Conservation (phyloP, 2,797 vertebrate genomes). For the Megaceryle alcyon region DNA sequence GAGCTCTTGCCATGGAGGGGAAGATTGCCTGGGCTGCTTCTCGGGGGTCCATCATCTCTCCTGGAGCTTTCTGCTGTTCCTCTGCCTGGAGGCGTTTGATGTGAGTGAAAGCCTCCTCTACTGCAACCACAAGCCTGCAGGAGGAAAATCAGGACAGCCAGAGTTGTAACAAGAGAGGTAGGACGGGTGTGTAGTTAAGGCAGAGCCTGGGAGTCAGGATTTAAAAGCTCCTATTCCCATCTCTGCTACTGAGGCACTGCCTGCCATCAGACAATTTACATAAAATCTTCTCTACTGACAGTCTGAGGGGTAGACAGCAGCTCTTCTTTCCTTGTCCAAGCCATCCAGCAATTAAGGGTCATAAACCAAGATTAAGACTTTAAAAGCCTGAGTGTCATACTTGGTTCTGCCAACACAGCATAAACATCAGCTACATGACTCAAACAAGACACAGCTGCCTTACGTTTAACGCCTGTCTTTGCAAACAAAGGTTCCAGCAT, state of each 20-base stretch:
- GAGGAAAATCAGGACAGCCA: not conserved
- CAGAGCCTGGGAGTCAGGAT: not conserved
- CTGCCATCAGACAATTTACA: not conserved
- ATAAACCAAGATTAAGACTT: not conserved
- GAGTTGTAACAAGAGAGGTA: not conserved
- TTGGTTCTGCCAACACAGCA: conserved; percentile 5
- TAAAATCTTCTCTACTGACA: not conserved
- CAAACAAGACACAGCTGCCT: conserved; percentile 11
- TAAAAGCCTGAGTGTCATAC: not conserved
- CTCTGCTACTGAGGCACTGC: not conserved
- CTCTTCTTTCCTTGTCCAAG: not conserved
- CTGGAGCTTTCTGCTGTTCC: conserved; percentile 88
- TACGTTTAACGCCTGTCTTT: rapidly evolving
- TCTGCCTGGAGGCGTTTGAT: conserved; percentile 91
- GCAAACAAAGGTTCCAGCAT: not conserved
- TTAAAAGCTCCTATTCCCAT: not conserved
- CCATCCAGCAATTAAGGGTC: not conserved
- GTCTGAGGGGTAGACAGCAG: not conserved
- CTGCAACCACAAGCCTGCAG: conserved; percentile 91
- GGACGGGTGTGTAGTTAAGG: not conserved
- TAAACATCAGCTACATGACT: not conserved
- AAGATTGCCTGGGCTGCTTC: conserved; percentile 96
- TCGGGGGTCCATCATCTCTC: conserved; percentile 93
- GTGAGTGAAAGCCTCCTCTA: conserved; percentile 96
- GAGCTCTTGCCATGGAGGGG: conserved; percentile 93